A percentile compares a stretch with the other conserved stretches of the same genome.
Evolutionary conservation across 2,797 vertebrate genomes (phyloP).

Genomic region (Chelidonichthys spinosus): DNA sequence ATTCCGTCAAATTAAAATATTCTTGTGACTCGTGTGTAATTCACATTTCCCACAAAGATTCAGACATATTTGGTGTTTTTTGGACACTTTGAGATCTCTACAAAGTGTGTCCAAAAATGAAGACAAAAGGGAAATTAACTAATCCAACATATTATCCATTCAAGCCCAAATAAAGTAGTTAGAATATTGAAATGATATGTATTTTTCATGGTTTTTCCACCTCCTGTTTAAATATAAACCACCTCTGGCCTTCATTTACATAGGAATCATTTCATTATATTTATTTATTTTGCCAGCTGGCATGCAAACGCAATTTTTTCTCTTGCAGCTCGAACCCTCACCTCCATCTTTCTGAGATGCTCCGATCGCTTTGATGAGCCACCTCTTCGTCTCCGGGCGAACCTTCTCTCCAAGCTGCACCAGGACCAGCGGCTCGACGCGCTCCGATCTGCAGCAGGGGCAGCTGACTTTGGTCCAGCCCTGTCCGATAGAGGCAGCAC

Average conservation of each 20-base stretch:
- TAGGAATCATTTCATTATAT: not conserved
- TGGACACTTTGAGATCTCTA: no score
- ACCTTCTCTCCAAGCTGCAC: conserved; percentile 79
- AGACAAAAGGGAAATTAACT: no score
- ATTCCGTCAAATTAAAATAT: no score
- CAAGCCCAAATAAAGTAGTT: not conserved
- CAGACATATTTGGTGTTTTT: no score
- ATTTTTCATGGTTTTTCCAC: not conserved
- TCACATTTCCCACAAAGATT: no score
- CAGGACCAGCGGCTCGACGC: conserved; percentile 82
- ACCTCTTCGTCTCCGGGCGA: conserved; percentile 82
- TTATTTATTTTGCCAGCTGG: not conserved
- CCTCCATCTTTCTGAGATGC: conserved; percentile 80
- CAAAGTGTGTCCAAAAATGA: no score
- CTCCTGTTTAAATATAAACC: not conserved
- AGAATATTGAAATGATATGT: not conserved
- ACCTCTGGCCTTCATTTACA: not conserved
- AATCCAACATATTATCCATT: not conserved
- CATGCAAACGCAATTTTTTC: conserved; percentile 16
- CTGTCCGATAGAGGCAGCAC: not conserved
- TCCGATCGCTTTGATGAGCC: conserved; percentile 82
- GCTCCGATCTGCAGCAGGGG: conserved; percentile 76
- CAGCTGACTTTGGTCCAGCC: conserved; percentile 83
- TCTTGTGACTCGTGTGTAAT: no score
- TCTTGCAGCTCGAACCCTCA: conserved; percentile 45